Evolutionary conservation across 2,113 vertebrate genomes (phyloP).

Genomic region (Aegotheles bennettii): DNA sequence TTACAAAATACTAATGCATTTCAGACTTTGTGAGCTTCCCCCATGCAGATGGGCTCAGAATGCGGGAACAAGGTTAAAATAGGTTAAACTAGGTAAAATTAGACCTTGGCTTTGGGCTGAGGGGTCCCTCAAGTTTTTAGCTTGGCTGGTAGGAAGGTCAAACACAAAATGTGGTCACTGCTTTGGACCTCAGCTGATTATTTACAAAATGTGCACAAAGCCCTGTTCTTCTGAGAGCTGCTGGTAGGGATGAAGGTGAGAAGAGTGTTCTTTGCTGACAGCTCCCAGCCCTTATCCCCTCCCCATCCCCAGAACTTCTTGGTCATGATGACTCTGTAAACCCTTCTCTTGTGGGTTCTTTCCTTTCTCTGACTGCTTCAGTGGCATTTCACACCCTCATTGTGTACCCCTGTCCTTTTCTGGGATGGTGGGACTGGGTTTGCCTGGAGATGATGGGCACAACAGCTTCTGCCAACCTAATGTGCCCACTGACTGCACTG

Average conservation of each 20-base stretch:
- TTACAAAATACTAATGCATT: background rate
- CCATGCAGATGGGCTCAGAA: background rate
- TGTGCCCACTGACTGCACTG: background rate
- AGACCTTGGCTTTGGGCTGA: background rate
- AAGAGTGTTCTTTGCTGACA: background rate
- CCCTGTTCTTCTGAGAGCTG: rapidly evolving
- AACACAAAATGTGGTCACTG: background rate
- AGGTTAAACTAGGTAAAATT: background rate
- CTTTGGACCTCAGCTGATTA: background rate
- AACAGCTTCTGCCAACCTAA: rapidly evolving
- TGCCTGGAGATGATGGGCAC: background rate
- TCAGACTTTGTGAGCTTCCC: background rate
- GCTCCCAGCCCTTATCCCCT: background rate
- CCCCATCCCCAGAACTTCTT: background rate
- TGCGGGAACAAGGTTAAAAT: background rate
- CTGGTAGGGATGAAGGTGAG: background rate
- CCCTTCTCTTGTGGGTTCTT: background rate
- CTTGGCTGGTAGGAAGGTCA: background rate
- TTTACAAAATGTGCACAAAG: background rate
- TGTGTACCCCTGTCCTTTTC: background rate
- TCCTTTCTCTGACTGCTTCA: background rate
- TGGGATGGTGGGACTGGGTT: background rate
- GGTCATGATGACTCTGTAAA: background rate
- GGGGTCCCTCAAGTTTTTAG: background rate
- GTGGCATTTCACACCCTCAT: background rate